Evolutionary conservation across 2,113 vertebrate species (phyloP).

Genomic region (Tupaia chinensis): DNA sequence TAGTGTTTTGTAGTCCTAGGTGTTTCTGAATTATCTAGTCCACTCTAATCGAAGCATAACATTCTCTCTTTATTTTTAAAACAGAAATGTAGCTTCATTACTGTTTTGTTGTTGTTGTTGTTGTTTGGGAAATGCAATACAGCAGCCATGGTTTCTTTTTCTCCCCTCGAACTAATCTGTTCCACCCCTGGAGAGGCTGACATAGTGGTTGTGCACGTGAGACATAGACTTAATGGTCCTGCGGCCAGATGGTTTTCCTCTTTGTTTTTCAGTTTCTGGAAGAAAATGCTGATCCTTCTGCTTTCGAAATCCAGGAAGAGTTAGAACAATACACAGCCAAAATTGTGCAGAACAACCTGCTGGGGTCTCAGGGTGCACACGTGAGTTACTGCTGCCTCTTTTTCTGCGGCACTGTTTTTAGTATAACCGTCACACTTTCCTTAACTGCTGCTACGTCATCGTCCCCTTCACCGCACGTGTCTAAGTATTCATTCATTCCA

Average conservation of each 20-base stretch:
- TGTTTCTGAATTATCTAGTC: not conserved
- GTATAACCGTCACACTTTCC: not conserved
- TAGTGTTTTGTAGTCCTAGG: not conserved
- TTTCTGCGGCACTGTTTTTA: not conserved
- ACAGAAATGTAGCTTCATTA: not conserved
- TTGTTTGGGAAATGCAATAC: not conserved
- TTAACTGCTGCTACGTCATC: not conserved
- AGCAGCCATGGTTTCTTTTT: not conserved
- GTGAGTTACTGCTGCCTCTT: slow-evolving; percentile 77
- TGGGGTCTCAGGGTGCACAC: slow-evolving; percentile 72
- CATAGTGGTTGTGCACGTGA: fast-evolving
- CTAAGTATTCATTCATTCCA: not conserved
- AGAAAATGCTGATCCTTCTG: slow-evolving; percentile 87
- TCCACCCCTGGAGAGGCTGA: not conserved
- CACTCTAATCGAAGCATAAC: not conserved
- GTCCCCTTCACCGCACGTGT: not conserved
- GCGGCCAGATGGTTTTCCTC: not conserved
- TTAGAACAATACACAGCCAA: slow-evolving; percentile 87
- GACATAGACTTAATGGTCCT: not conserved
- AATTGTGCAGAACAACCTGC: slow-evolving; percentile 83
- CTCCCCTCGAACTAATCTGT: not conserved
- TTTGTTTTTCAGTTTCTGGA: slow-evolving; percentile 90
- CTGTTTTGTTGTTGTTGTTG: too few species aligned
- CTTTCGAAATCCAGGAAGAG: slow-evolving; percentile 89
- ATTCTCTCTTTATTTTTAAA: not conserved